A percentile compares a stretch with the other conserved stretches of the same genome.
These are phyloP conservation scores for Andrena haemorrhoa DNA, from an alignment of 2,888 invertebrate species.

Conservation along the genomic window DNA sequence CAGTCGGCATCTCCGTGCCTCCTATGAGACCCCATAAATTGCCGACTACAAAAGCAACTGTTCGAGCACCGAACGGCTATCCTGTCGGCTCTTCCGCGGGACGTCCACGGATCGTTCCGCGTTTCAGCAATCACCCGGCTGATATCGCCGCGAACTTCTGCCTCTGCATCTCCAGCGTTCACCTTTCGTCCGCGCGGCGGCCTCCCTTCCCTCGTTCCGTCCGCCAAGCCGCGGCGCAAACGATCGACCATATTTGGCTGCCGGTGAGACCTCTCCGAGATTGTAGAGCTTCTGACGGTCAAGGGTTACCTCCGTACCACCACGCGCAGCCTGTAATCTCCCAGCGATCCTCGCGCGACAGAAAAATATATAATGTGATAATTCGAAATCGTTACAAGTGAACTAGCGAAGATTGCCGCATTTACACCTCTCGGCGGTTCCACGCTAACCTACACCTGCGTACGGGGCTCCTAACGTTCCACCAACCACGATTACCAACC, in stretches of 20 bases:
- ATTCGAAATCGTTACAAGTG: constrained; percentile 42
- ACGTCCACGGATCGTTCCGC: constrained; percentile 25
- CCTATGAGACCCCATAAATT: constrained; percentile 72
- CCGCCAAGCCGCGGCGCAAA: not conserved
- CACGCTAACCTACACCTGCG: not conserved
- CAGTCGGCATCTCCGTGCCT: constrained; percentile 64
- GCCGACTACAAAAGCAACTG: constrained; percentile 72
- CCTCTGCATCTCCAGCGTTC: not conserved
- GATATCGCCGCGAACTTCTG: constrained; percentile 9
- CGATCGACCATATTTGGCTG: constrained; percentile 37
- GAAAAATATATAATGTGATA: constrained; percentile 38
- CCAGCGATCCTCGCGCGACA: constrained; percentile 31
- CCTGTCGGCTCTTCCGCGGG: constrained; percentile 46
- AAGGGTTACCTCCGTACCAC: not conserved
- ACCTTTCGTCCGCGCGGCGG: not conserved
- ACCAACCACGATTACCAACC: constrained; percentile 1
- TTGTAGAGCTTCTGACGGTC: constrained; percentile 8
- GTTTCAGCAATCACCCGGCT: constrained; percentile 5
- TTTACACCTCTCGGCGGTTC: constrained; percentile 45
- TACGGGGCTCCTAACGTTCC: constrained; percentile 12
- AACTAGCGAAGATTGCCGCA: constrained; percentile 38
- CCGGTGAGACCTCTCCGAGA: not conserved
- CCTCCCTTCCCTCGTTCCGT: not conserved
- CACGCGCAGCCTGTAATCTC: constrained; percentile 17
- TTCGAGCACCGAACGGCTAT: constrained; percentile 63